A percentile compares a stretch with the other conserved stretches of the same genome.
phyloP scores from a whole-genome alignment of 2,888 invertebrate species.

The Herminia tarsipennalis region DNA sequence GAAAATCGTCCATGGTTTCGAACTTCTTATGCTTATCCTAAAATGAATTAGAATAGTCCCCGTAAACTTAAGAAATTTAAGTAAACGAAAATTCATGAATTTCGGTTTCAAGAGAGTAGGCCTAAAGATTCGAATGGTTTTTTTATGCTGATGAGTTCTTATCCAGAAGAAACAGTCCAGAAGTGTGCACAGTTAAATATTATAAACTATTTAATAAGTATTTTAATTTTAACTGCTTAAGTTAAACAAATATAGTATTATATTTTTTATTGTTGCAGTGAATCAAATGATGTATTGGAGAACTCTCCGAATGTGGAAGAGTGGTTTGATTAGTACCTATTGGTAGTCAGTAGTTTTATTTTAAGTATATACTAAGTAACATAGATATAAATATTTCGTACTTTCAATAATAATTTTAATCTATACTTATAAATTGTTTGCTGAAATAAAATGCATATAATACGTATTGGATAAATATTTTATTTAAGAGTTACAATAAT shows the following conservation, averaged over 20 bases:
- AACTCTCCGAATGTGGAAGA: slow-evolving; percentile 95
- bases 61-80: too few relatives aligned
- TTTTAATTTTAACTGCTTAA: too few relatives aligned
- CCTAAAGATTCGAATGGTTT: too few relatives aligned
- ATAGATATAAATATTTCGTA: slow-evolving; percentile 19
- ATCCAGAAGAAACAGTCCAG: too few relatives aligned
- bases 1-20: too few relatives aligned
- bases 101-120: too few relatives aligned
- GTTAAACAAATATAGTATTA: neutral
- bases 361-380: slow-evolving; percentile 29
- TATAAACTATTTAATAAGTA: too few relatives aligned
- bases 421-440: slow-evolving; percentile 23
- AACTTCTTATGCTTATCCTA: too few relatives aligned
- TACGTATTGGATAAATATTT: slow-evolving; percentile 81
- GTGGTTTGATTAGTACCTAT: slow-evolving; percentile 85
- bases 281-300: slow-evolving; percentile 93
- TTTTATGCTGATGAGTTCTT: too few relatives aligned
- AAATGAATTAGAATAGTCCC: too few relatives aligned
- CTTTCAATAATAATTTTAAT: slow-evolving; percentile 13
- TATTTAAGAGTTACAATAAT: slow-evolving; percentile 81
- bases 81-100: too few relatives aligned
- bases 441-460: slow-evolving; percentile 50
- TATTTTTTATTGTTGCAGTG: slow-evolving; percentile 85
- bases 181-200: too few relatives aligned
- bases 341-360: slow-evolving; percentile 15